These are phyloP conservation scores for Rhynchomys soricoides DNA, from an alignment of 2,113 vertebrate species.

Conservation along the genomic window DNA sequence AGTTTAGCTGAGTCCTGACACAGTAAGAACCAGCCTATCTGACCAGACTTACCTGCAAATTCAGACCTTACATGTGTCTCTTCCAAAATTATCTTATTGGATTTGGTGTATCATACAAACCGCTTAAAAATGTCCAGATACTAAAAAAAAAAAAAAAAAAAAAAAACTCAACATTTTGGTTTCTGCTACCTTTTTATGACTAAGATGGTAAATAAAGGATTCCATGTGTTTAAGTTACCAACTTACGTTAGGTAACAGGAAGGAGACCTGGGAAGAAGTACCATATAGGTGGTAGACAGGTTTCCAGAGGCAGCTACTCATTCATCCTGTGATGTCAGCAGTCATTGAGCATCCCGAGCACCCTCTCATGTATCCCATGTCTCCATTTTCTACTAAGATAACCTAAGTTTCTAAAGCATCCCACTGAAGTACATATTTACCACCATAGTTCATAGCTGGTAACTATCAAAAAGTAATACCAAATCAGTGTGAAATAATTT, in stretches of 20 bases:
- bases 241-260: neutral
- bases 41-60: neutral
- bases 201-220: neutral
- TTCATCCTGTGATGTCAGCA: neutral
- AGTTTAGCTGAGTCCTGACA: neutral
- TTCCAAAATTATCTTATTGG: conserved; percentile 16
- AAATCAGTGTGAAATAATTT: neutral
- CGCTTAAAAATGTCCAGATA: conserved; percentile 28
- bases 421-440: conserved; percentile 8
- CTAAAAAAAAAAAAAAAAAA: neutral
- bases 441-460: neutral
- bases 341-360: neutral
- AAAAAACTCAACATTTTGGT: conserved; percentile 45
- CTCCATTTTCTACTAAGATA: conserved; percentile 19
- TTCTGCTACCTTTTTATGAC: conserved; percentile 20
- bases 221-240: neutral
- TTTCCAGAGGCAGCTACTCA: neutral
- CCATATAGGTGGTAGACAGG: neutral
- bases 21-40: conserved; percentile 1
- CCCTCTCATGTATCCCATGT: neutral
- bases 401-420: neutral
- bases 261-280: neutral
- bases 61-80: neutral
- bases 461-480: conserved; percentile 27
- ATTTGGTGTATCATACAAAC: neutral